Conservation (phyloP, 2,113 vertebrate species). For the Hemibagrus wyckioides region DNA sequence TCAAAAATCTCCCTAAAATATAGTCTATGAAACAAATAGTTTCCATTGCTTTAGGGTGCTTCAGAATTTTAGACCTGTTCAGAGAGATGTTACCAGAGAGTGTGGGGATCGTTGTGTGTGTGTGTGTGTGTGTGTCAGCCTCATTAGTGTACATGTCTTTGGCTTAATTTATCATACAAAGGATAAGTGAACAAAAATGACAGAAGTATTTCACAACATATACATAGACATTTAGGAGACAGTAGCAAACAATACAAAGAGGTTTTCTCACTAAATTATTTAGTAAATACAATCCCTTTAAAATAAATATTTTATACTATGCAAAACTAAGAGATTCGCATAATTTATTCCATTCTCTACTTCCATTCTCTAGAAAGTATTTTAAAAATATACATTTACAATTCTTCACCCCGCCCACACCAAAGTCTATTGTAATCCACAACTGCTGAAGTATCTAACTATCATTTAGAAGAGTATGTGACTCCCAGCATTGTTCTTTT, state of each 20-base stretch:
- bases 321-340: slow-evolving; percentile 64
- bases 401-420: slow-evolving; percentile 51
- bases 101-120: slow-evolving; percentile 29
- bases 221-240: slow-evolving; percentile 47
- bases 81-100: background rate
- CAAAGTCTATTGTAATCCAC: slow-evolving; percentile 49
- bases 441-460: slow-evolving; percentile 51
- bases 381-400: slow-evolving; percentile 72
- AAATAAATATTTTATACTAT: slow-evolving; percentile 58
- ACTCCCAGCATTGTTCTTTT: slow-evolving; percentile 41
- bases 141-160: slow-evolving; percentile 68
- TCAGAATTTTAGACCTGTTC: slow-evolving; percentile 31
- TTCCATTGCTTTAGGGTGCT: slow-evolving; percentile 26
- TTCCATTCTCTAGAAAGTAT: slow-evolving; percentile 71
- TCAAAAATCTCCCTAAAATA: slow-evolving; percentile 58
- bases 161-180: slow-evolving; percentile 69
- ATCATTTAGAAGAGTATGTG: slow-evolving; percentile 56
- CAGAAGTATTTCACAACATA: slow-evolving; percentile 48
- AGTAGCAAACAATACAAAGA: slow-evolving; percentile 64
- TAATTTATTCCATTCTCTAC: slow-evolving; percentile 61
- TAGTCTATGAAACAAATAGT: slow-evolving; percentile 7
- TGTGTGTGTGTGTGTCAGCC: slow-evolving; percentile 31
- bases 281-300: slow-evolving; percentile 60
- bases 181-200: slow-evolving; percentile 51
- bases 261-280: slow-evolving; percentile 49